Evolutionary conservation across 92 coral and sea anemone genomes (phyloP).

Genomic region (Epizoanthus ramosus): DNA sequence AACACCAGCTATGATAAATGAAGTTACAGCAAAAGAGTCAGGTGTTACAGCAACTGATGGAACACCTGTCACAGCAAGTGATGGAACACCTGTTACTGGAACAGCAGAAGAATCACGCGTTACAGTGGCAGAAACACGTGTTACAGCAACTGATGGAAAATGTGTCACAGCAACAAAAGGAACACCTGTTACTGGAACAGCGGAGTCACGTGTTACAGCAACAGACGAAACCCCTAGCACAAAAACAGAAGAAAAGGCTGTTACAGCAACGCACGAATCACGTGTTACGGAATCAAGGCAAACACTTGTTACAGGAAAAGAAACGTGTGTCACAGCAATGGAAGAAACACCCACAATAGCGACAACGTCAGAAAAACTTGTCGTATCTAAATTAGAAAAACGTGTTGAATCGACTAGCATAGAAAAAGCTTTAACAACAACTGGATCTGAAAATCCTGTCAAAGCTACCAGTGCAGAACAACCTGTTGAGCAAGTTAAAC

Average conservation of each 20-base stretch:
- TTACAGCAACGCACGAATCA: neutral
- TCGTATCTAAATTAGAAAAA: neutral
- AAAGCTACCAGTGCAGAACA: too few relatives aligned
- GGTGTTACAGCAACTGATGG: neutral
- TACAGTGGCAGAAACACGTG: too few relatives aligned
- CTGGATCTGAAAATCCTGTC: too few relatives aligned
- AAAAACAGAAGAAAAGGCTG: neutral
- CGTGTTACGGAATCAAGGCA: neutral
- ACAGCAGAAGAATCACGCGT: too few relatives aligned
- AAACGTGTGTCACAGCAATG: neutral
- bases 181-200: too few relatives aligned
- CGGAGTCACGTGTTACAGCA: neutral
- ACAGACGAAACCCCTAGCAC: neutral
- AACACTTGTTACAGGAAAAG: neutral
- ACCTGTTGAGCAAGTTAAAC: too few relatives aligned
- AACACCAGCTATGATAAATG: neutral
- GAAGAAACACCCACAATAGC: neutral
- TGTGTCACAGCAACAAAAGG: too few relatives aligned
- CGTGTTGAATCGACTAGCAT: neutral
- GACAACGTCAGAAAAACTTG: neutral
- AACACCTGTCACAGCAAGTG: too few relatives aligned
- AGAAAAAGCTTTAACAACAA: neutral
- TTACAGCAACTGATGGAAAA: neutral
- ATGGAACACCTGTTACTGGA: neutral
- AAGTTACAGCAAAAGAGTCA: too few relatives aligned